phyloP scores from a whole-genome alignment of 2,888 invertebrate genomes.

The Mantis religiosa region DNA sequence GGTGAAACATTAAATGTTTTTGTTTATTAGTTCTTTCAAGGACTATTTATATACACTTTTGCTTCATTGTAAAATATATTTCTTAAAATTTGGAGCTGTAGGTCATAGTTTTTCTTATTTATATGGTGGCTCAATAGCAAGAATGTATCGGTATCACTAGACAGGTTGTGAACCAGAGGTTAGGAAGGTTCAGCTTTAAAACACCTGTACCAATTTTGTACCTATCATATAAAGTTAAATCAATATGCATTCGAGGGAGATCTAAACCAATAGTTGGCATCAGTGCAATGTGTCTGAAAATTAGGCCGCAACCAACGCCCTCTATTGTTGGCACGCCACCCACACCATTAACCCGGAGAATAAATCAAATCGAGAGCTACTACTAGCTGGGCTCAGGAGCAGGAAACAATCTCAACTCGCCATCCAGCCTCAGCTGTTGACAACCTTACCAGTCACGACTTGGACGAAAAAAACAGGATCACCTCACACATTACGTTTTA shows the following conservation, averaged over 20 bases:
- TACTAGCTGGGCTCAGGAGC: not conserved
- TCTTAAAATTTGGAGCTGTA: too few relatives aligned
- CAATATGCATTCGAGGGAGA: too few relatives aligned
- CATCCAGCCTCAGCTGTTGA: not conserved
- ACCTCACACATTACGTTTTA: not conserved
- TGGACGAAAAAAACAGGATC: not conserved
- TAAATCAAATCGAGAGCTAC: too few relatives aligned
- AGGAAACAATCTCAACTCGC: not conserved
- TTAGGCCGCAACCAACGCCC: not conserved
- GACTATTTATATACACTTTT: too few relatives aligned
- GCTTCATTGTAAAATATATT: too few relatives aligned
- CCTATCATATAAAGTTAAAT: too few relatives aligned
- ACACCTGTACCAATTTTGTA: not conserved
- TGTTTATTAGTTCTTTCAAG: too few relatives aligned
- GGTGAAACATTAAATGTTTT: too few relatives aligned
- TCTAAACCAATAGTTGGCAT: not conserved
- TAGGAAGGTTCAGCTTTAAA: not conserved
- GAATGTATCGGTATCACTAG: too few relatives aligned
- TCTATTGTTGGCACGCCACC: not conserved
- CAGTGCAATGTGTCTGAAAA: not conserved
- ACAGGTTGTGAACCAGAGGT: too few relatives aligned
- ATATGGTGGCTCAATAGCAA: too few relatives aligned
- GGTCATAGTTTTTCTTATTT: too few relatives aligned
- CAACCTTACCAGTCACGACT: not conserved
- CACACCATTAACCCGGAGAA: not conserved